Evolutionary conservation across 2,113 vertebrate species (phyloP), one percentile per base, ranked within the genome.

Genomic region (Synchiropus splendidus): DNA sequence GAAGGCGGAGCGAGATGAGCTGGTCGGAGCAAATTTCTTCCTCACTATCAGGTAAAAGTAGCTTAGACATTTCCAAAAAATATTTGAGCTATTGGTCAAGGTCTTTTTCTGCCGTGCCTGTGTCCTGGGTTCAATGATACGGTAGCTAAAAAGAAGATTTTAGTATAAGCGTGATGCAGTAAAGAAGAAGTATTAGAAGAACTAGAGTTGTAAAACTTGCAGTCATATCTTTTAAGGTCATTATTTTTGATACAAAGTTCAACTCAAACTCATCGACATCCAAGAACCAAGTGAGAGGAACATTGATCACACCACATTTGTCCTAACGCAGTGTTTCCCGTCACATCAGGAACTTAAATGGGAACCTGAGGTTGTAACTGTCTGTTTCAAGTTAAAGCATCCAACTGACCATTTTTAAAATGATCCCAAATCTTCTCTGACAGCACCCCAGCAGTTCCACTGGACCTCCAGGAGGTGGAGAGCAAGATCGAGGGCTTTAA

Each of bases 381-480:
- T 34, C 39, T 31, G 62, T 16, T 33, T 31, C 31, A 36, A 51
- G 48, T 45, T 10, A 30, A 8, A 34, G n/a, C 16, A 14, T n/a
- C 47, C 10, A 17, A 39, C 17, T 12, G 14, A 55, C 10, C n/a
- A 32, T 41, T 42, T 60, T 66, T 4, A 39, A 59, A 34, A 17
- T 30, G 6, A 82, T 87, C 48, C 83, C 85, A n/a, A n/a, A n/a
- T n/a, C n/a, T n/a, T n/a, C n/a, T n/a, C 8, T 72, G 86, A 48
- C 17, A 89, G 89, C 47, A 87, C 92, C 0, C 92, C 94, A 0
- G 72, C 84, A 0, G 77, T 85, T 0, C 78, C 80, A 1, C 85
- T 97, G n/a, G 93, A 98, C 76, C 81, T 94, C 36, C 93, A 97
- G 57, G 94, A 96, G 6, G 94, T 97, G 8, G 95, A 98, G 70